A percentile compares a stretch with the other conserved stretches of the same genome.
phyloP scores from a whole-genome alignment of 2,888 invertebrate genomes.

The Lamellibrachia satsuma region DNA sequence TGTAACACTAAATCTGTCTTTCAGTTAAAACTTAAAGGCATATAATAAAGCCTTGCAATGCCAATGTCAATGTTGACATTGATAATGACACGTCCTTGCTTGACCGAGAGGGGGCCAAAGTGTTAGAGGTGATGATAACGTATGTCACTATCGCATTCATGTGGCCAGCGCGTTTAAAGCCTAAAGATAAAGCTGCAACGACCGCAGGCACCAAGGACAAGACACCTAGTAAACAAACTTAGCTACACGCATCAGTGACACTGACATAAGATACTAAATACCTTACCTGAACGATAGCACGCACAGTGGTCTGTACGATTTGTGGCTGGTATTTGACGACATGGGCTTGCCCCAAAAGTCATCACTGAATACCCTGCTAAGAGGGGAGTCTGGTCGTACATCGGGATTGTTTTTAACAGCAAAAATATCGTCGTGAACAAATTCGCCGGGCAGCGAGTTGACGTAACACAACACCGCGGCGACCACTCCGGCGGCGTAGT shows the following conservation, averaged over 20 bases:
- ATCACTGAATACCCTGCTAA: slow-evolving; percentile 45
- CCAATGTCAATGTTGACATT: background rate
- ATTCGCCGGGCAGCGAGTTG: slow-evolving; percentile 68
- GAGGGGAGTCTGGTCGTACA: slow-evolving; percentile 72
- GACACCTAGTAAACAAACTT: background rate
- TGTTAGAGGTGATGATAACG: background rate
- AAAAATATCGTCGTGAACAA: slow-evolving; percentile 88
- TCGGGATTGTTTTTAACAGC: slow-evolving; percentile 84
- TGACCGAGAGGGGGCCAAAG: background rate
- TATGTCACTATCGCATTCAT: background rate
- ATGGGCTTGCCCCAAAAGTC: slow-evolving; percentile 93
- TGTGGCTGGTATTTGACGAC: slow-evolving; percentile 83
- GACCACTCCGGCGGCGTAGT: slow-evolving; percentile 24
- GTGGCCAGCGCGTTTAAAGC: background rate
- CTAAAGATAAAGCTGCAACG: background rate
- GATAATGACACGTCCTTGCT: background rate
- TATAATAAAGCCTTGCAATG: background rate
- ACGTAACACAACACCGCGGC: slow-evolving; percentile 31
- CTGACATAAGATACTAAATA: background rate
- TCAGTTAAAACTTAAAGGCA: no score
- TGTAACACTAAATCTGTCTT: no score
- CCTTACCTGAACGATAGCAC: slow-evolving; percentile 85
- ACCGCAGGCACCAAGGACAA: background rate
- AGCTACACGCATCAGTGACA: background rate
- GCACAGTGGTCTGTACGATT: slow-evolving; percentile 86